These are phyloP conservation scores for Microctonus brassicae DNA, from an alignment of 2,888 invertebrate species.

Conservation along the genomic window DNA sequence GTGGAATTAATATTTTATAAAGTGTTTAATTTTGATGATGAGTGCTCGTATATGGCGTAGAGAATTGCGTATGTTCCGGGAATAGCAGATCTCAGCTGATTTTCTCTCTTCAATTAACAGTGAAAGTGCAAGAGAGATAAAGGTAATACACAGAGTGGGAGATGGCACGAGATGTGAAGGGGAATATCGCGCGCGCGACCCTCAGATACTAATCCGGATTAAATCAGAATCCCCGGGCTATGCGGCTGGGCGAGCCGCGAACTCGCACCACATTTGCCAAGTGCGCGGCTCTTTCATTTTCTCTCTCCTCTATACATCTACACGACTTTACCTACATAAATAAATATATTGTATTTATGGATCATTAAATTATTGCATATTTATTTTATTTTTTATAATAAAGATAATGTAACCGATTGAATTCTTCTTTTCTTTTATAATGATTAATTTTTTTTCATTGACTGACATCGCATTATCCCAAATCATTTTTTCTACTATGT, in stretches of 20 bases:
- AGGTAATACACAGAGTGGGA: neutral
- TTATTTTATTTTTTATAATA: too few species aligned
- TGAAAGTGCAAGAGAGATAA: conserved; percentile 27
- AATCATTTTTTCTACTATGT: too few species aligned
- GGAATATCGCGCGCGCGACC: conserved; percentile 65
- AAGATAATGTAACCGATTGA: too few species aligned
- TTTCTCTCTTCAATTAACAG: neutral
- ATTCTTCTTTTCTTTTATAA: too few species aligned
- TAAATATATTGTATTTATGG: too few species aligned
- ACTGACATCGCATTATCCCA: too few species aligned
- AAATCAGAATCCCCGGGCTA: conserved; percentile 64
- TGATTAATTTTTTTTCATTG: neutral
- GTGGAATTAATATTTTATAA: neutral
- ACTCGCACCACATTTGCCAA: conserved; percentile 48
- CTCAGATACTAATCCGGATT: conserved; percentile 69
- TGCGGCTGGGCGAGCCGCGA: conserved; percentile 64
- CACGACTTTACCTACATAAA: too few species aligned
- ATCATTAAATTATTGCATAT: too few species aligned
- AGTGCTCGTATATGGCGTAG: neutral
- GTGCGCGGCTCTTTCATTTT: conserved; percentile 19
- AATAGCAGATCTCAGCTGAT: conserved; percentile 8
- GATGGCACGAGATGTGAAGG: conserved; percentile 51
- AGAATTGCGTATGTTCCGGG: neutral
- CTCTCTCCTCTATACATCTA: neutral
- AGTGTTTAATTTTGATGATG: neutral